phyloP scores from a whole-genome alignment of 2,113 vertebrate genomes.

The Pterocles orientalis region DNA sequence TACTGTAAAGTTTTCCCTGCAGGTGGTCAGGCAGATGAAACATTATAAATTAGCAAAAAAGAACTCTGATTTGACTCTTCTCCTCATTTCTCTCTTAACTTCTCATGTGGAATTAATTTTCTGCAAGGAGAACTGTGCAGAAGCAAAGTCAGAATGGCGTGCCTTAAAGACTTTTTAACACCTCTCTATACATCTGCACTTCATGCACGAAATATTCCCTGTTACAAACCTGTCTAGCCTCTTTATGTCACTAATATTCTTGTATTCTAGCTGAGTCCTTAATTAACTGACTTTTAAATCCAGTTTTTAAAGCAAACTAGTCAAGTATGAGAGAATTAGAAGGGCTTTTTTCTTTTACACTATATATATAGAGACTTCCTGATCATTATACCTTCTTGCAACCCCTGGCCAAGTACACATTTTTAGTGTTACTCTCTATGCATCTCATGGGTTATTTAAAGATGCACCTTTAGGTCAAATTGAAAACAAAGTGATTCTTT shows the following conservation, averaged over 20 bases:
- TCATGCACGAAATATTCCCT: not conserved
- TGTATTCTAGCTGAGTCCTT: not conserved
- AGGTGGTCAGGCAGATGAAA: conserved; percentile 23
- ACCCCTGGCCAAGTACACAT: not conserved
- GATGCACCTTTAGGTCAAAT: not conserved
- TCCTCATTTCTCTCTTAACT: not conserved
- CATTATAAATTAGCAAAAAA: not conserved
- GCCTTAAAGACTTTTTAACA: not conserved
- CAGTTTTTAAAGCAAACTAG: not conserved
- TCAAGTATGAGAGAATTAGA: not conserved
- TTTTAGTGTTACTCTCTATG: not conserved
- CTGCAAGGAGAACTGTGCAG: not conserved
- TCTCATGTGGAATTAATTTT: not conserved
- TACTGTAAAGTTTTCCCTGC: not conserved
- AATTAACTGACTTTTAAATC: not conserved
- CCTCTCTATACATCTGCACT: not conserved
- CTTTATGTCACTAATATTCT: not conserved
- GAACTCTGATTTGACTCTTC: not conserved
- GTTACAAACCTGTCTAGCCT: not conserved
- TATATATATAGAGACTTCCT: not conserved
- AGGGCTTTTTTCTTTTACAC: not conserved
- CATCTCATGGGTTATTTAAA: not conserved
- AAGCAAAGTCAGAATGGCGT: not conserved
- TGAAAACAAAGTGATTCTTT: not conserved
- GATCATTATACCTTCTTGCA: not conserved